Evolutionary conservation across 2,888 invertebrate genomes (phyloP), one percentile per base, ranked within the genome.

Genomic region (Apodemia hepburni): DNA sequence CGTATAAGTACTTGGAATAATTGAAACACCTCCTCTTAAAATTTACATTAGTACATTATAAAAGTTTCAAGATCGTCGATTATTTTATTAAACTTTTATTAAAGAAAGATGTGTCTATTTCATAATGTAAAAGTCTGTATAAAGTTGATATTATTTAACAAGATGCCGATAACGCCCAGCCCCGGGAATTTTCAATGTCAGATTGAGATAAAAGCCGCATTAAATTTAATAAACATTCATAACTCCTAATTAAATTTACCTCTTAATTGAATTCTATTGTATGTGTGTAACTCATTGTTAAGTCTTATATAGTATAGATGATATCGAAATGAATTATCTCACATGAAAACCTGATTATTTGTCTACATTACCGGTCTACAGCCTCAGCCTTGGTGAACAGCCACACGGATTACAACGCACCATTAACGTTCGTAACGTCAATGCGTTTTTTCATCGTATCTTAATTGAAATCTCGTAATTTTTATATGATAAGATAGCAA

Each of bases 101-200:
- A 42, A 15, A 5, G 12, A 18, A 51, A 12, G 51, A 18, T 22
- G 18, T 51, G 51, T 51, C 51, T 51, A 51, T 22, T 4, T 51
- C 9, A 27, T 4, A 12, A 18, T 18, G 2, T 51, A 12, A 51
- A 22, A 27, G 12, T 51, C 51, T 11, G 42, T 42, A 17, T 51
- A 22, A 51, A 51, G 29, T 54, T 62, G 68, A 69, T 69, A 66
- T 57, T 61, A 61, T 64, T 68, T 66, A 69, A 68, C 66, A 61
- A 64, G 60, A 65, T 38, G 35, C 51, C 61, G 63, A 69, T 64
- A 69, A 65, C 60, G 58, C 45, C 58, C 51, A 57, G 61, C 57
- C 42, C 42, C 63, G 63, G 66, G 66, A 66, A 65, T 58, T 65
- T 62, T 64, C 35, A 66, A 65, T 61, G 62, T 64, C 64, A 59